Evolutionary conservation across 92 coral and sea anemone species (phyloP), one percentile per base, ranked within the genome.

Genomic region (Epizoanthus scotinus): DNA sequence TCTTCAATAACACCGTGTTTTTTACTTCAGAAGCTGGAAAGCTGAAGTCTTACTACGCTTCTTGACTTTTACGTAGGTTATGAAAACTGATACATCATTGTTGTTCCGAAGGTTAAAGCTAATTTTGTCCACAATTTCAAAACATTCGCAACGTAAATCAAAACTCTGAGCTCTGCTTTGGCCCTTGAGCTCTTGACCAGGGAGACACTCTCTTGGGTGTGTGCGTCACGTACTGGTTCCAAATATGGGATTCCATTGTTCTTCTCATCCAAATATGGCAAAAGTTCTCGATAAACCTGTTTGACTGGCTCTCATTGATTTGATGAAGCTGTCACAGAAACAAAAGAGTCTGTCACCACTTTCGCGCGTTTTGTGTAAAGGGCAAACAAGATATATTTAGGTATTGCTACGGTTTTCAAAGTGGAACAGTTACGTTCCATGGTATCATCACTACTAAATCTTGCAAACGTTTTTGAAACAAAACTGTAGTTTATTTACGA

Each of bases 301-400:
- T 73, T 55, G 65, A 73, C 79, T 47, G 15, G 65, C 34, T 73
- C 59, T 19, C 5, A 6, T 70, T 70, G 44, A 20, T 47, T 71
- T 12, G 63, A 1, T 42, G 15, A 34, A 34, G n/a, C 40, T 34
- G 40, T 34, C 40, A 34, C 40, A 34, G 6, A 34, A 34, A 83
- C 82, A 83, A 74, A 83, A 63, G 74, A 83, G 55, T 64, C 86
- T 79, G 86, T 74, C 83, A 82, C 15, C 83, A 25, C 36, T 80
- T 91, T 91, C 86, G 94, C 92, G 94, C 92, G 86, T 42, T 90
- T 90, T 87, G 79, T 87, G 89, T 65, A 49, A 87, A 87, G 52
- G 50, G 52, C 52, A 44, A 0, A 44, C 8, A 9, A 44, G 52
- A 2, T 44, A 8, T 44, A 44, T 9, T 44, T 44, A 44, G 1